phyloP scores from a whole-genome alignment of 2,888 invertebrate species.

The Plemyria rubiginata region DNA sequence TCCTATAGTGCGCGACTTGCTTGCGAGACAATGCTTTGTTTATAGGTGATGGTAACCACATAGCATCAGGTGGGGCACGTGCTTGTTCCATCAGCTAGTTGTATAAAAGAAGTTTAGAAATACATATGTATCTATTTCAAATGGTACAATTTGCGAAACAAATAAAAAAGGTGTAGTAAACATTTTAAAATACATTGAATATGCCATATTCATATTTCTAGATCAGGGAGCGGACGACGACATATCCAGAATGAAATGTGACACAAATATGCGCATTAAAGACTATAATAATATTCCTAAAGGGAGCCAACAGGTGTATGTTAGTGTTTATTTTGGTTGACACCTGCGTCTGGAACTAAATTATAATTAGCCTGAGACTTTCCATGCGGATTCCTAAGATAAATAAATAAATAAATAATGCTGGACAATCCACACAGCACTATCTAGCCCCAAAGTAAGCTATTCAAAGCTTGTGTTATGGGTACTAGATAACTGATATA shows the following conservation, averaged over 20 bases:
- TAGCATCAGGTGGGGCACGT: too few relatives aligned
- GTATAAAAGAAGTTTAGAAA: too few relatives aligned
- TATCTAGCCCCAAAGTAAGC: too few relatives aligned
- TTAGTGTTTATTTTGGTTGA: constrained; percentile 53
- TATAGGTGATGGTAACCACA: too few relatives aligned
- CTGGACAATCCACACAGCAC: too few relatives aligned
- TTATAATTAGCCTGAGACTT: constrained; percentile 31
- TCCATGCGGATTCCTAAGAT: constrained; percentile 25
- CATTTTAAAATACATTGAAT: background rate
- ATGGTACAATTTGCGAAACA: background rate
- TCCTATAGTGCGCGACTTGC: too few relatives aligned
- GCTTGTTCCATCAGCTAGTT: too few relatives aligned
- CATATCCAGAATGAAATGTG: constrained; percentile 49
- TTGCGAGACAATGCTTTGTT: too few relatives aligned
- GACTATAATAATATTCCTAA: constrained; percentile 48
- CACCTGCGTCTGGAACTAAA: constrained; percentile 54
- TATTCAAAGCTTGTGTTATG: too few relatives aligned
- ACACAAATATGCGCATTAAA: constrained; percentile 44
- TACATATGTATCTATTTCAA: background rate
- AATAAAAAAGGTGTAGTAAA: background rate
- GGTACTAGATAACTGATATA: too few relatives aligned
- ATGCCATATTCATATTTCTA: constrained; percentile 41
- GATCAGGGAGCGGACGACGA: constrained; percentile 46
- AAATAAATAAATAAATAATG: too few relatives aligned
- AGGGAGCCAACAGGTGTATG: constrained; percentile 52